phyloP scores from a whole-genome alignment of 2,888 invertebrate genomes.

The Hemicrepidius hirtus region DNA sequence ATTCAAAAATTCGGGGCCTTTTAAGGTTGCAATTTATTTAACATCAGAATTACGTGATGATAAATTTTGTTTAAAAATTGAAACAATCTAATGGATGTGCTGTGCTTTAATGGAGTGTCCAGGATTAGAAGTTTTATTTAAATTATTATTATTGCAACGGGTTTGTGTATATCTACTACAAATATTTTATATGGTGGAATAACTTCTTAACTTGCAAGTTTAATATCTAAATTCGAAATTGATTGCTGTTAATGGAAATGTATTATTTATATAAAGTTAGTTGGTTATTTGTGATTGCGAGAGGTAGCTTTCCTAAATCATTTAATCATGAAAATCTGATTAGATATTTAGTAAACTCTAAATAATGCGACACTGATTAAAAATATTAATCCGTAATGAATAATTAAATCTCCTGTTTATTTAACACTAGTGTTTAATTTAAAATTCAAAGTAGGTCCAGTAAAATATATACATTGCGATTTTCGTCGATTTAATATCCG shows the following conservation, averaged over 20 bases:
- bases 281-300: background rate
- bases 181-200: conserved; percentile 8
- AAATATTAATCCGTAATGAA: conserved; percentile 6
- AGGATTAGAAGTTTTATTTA: background rate
- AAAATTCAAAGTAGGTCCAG: background rate
- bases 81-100: background rate
- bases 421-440: conserved; percentile 2
- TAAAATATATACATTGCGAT: conserved; percentile 2
- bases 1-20: background rate
- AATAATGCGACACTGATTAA: background rate
- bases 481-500: background rate
- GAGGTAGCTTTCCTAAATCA: background rate
- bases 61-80: no score
- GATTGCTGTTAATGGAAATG: conserved; percentile 22
- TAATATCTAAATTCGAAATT: conserved; percentile 16
- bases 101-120: background rate
- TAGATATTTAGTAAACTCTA: background rate
- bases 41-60: no score
- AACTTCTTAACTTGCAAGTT: conserved; percentile 15
- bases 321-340: conserved; percentile 3
- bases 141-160: background rate
- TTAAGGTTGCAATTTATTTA: no score
- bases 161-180: background rate
- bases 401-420: background rate
- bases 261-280: conserved; percentile 15